phyloP scores from a whole-genome alignment of 2,113 vertebrate species.

The Anhinga rufa region DNA sequence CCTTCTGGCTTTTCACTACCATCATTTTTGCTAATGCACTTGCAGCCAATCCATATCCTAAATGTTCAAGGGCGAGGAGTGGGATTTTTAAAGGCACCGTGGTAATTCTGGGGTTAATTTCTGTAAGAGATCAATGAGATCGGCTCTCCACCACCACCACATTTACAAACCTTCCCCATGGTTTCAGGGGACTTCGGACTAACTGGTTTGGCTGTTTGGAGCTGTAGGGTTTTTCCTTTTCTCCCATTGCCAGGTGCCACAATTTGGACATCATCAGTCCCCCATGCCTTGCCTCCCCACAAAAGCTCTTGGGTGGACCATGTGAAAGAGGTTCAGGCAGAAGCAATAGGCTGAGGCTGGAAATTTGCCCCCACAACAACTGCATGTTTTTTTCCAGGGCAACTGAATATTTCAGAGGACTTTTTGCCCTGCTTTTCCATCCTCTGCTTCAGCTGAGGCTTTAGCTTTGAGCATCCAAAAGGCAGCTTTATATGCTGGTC shows the following conservation, averaged over 20 bases:
- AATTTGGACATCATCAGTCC: not conserved
- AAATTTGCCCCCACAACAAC: not conserved
- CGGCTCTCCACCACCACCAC: accelerated
- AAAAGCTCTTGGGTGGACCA: not conserved
- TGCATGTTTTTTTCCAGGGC: not conserved
- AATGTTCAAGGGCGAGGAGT: not conserved
- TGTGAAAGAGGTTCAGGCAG: not conserved
- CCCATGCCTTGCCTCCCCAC: not conserved
- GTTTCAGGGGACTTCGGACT: not conserved
- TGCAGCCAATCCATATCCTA: not conserved
- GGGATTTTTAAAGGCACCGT: not conserved
- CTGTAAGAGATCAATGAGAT: not conserved
- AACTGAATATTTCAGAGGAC: not conserved
- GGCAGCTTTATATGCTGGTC: not conserved
- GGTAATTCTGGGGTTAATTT: not conserved
- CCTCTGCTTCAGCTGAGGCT: not conserved
- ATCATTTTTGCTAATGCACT: not conserved
- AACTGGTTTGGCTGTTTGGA: not conserved
- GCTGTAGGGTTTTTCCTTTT: not conserved
- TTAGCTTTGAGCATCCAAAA: not conserved
- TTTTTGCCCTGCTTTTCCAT: not conserved
- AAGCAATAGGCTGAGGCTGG: not conserved
- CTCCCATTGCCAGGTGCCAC: not conserved
- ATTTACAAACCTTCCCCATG: not conserved
- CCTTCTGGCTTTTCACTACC: not conserved